Evolutionary conservation across 1,140 invertebrate species (phyloP), one percentile per base, ranked within the genome.

Genomic region (Lordiphosa clarofinis): DNA sequence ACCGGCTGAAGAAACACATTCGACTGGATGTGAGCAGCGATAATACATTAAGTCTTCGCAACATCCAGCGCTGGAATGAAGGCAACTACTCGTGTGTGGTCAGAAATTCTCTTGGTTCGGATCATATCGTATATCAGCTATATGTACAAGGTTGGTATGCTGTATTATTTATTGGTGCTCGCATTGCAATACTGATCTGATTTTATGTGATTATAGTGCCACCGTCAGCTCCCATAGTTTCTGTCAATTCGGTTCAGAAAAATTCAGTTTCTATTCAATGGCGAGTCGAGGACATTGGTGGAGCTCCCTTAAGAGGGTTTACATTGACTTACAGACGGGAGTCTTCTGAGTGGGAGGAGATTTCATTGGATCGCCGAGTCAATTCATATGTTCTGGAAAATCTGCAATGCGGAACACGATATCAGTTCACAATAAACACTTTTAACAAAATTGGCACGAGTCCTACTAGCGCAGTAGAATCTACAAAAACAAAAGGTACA

Each of bases 371-470:
- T 7, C 90, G 93, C 24, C 90, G 92, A 33, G 90, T 91, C 1
- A 91, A 91, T 1, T 93, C 90, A 24, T 92, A 93, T 60, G 92
- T 92, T 2, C 76, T 95, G 3, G 91, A 92, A 39, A 91, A 92
- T 43, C 89, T 95, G 1, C 86, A 91, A 2, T 95, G 94, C 73
- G 94, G 94, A 1, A 94, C 93, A 31, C 92, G 91, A 13, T 95
- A 95, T 75, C 92, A 94, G 56, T 89, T 95, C 6, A 94, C 92
- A 48, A 87, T 95, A 56, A 92, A 91, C 0, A 92, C 93, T 0
- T 92, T 92, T 73, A 95, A 95, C 69, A 94, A 92, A 89, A 92
- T 95, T 13, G 94, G 94, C 1, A 92, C 90, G 50, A 94, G 94
- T 57, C 90, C 91, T 1, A 90, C 94, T 0, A 94, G 94, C 75